Base-by-base conservation (phyloP, 2,888 invertebrate species). In the Andrena chrysosceles region DNA sequence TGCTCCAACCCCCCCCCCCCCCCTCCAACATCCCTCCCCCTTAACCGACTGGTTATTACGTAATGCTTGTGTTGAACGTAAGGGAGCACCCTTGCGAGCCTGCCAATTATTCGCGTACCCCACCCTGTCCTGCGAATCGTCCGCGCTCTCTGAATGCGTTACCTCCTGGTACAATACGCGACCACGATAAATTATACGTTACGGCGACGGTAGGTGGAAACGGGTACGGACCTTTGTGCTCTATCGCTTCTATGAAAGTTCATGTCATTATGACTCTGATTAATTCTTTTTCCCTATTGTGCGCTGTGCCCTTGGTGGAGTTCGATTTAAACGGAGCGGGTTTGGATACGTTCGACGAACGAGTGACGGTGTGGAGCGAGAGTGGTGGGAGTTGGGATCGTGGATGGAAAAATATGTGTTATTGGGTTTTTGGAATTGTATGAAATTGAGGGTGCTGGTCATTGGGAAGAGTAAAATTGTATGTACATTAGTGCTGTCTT, bases 11-110 rank as follows among this genome's bases (percentile, higher is more conserved):
- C 76, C 76, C 74, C 76, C 78, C 69, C 77, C 78, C 74, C 74
- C 80, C 78, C 74, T 79, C 42, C 16, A 16, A 80, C 80, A 72
- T 81, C 78, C 74, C 80, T 69, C 74, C 78, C 35, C 78, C 76
- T 79, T 77, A 66, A 78, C 81, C 81, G 87, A 68, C 77, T 84
- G 85, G 86, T 87, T 87, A 87, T 87, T 87, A 87, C 87, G 81
- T 87, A 87, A 87, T 87, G 79, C 80, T 77, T 56, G 70, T 78
- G 88, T 80, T 80, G 84, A 84, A 87, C 84, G 75, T 81, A 75
- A 83, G 77, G 83, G 81, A 71, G 69, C 85, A 59, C 83, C 85
- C 79, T 83, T 56, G 62, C 81, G 64, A 85, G 77, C 66, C 68
- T 72, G 82, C 87, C 87, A 87, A 87, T 87, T 87, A 87, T 87